Base-by-base conservation (phyloP, 1,140 invertebrate genomes). In the Lerema accius region DNA sequence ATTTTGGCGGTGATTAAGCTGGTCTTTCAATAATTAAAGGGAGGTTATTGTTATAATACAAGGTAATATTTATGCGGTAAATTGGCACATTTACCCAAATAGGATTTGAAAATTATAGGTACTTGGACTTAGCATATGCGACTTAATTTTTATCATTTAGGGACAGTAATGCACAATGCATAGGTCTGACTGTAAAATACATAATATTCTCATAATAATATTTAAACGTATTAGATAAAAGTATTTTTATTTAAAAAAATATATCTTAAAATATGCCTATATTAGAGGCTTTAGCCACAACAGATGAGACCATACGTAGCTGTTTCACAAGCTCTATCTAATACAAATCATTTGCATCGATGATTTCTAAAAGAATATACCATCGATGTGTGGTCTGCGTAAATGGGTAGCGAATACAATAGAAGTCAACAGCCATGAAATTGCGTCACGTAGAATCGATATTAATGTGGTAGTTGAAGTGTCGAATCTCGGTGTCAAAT, bases 341-440 rank as follows among this genome's bases (percentile, higher is more conserved):
- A 0, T 11, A 11, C 19, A 37, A 37, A 1, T 11, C n/a, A 49
- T 65, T 19, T 11, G 61, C 55, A 50, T 55, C 42, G 43, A 62
- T 55, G 58, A 55, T 67, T 60, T 58, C 23, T 23, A 63, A 68
- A 69, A 76, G 70, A n/a, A n/a, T n/a, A 71, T 58, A 40, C 11
- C 19, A 69, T 37, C 55, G 17, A 35, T 77, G 82, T 85, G 82
- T 85, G 84, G 79, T 80, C 80, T 72, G 73, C 73, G 80, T 82
- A 83, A 63, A 60, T 53, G 64, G 72, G 83, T 82, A 84, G 81
- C 76, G 39, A 42, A 40, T 63, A 37, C 67, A 73, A 82, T 78
- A 62, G 71, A 71, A 80, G 60, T 82, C 78, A 83, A 81, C 76
- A 80, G 50, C 72, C 86, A 69, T 86, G 77, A 83, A 86, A 86